A percentile compares a stretch with the other conserved stretches of the same genome.
Evolutionary conservation across 2,888 invertebrate species (phyloP).

Genomic region (Cryptophagus acutangulus): DNA sequence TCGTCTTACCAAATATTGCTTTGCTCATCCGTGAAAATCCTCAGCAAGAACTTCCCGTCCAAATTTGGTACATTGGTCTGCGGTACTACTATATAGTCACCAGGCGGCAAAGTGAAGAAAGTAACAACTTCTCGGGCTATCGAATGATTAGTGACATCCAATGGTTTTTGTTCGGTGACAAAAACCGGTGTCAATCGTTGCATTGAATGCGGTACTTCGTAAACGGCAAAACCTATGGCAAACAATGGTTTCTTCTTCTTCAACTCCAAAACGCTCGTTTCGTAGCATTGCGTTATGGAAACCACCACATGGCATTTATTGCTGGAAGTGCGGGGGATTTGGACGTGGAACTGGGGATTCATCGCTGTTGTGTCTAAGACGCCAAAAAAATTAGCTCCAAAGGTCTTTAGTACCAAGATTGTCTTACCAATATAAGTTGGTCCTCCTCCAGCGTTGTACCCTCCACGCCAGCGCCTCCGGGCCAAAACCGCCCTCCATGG

Average conservation of each 20-base stretch:
- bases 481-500: constrained; percentile 69
- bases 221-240: constrained; percentile 67
- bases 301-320: constrained; percentile 70
- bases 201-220: constrained; percentile 62
- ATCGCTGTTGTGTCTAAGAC: constrained; percentile 59
- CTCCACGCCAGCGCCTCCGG: constrained; percentile 61
- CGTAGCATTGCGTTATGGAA: constrained; percentile 64
- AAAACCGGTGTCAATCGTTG: constrained; percentile 57
- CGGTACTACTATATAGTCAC: constrained; percentile 69
- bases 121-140: constrained; percentile 64
- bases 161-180: constrained; percentile 58
- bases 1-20: constrained; percentile 72
- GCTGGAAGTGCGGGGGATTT: constrained; percentile 58
- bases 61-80: constrained; percentile 64
- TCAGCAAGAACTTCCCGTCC: constrained; percentile 65
- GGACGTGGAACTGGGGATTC: constrained; percentile 68
- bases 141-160: constrained; percentile 64
- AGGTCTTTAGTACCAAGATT: too few species aligned
- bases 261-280: constrained; percentile 48
- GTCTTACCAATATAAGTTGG: constrained; percentile 53
- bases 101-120: constrained; percentile 69
- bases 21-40: constrained; percentile 68
- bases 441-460: constrained; percentile 68
- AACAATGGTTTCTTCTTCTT: constrained; percentile 53
- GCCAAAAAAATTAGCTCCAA: too few species aligned